Percentiles rank a stretch among this genome's conserved stretches.
phyloP scores from a whole-genome alignment of 2,113 vertebrate genomes.

The Gadus chalcogrammus region DNA sequence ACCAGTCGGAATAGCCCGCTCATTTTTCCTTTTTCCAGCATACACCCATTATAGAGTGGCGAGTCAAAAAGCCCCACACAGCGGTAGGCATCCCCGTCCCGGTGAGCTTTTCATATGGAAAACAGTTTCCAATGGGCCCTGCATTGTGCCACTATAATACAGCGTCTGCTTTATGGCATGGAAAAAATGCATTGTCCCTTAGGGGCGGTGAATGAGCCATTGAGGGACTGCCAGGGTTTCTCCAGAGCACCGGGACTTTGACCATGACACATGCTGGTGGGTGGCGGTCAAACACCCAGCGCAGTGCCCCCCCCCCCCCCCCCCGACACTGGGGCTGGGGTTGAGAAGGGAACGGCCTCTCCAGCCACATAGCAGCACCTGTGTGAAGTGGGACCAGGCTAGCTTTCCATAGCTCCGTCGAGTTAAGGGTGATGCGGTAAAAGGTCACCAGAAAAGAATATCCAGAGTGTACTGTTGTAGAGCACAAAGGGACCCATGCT shows the following conservation, averaged over 20 bases:
- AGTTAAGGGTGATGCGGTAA: slow-evolving; percentile 21
- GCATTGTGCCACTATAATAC: slow-evolving; percentile 66
- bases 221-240: slow-evolving; percentile 57
- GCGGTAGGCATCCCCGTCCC: slow-evolving; percentile 61
- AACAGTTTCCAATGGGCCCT: slow-evolving; percentile 64
- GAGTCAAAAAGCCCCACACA: slow-evolving; percentile 69
- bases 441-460: slow-evolving; percentile 23
- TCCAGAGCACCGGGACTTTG: slow-evolving; percentile 46
- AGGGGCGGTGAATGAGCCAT: slow-evolving; percentile 63
- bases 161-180: slow-evolving; percentile 74
- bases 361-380: slow-evolving; percentile 17
- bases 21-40: slow-evolving; percentile 51
- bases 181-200: slow-evolving; percentile 72
- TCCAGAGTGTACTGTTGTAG: neutral
- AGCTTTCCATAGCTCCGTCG: slow-evolving; percentile 15
- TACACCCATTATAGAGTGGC: slow-evolving; percentile 64
- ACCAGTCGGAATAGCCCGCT: slow-evolving; percentile 54
- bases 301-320: slow-evolving; percentile 17
- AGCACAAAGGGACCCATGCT: slow-evolving; percentile 25
- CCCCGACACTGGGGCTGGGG: slow-evolving; percentile 4
- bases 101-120: slow-evolving; percentile 70
- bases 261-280: slow-evolving; percentile 43
- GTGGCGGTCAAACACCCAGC: slow-evolving; percentile 45
- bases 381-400: slow-evolving; percentile 18
- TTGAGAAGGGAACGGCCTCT: slow-evolving; percentile 7